A percentile compares a stretch with the other conserved stretches of the same genome.
These are phyloP conservation scores for Teinopalpus imperialis DNA, from an alignment of 2,888 invertebrate genomes.

Conservation along the genomic window DNA sequence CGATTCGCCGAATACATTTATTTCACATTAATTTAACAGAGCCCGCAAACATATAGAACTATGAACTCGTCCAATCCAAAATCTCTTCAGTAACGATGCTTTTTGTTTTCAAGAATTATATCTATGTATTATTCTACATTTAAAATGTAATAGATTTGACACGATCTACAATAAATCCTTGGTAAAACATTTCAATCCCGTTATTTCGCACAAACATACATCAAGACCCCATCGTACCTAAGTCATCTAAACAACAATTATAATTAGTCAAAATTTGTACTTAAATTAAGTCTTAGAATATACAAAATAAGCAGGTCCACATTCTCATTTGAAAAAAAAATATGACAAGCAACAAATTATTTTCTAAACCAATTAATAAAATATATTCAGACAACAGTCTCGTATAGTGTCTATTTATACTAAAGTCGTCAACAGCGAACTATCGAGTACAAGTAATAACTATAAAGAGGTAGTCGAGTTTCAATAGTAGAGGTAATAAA, in stretches of 20 bases:
- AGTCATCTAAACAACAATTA: slow-evolving; percentile 77
- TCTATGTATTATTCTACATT: slow-evolving; percentile 14
- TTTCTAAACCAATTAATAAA: slow-evolving; percentile 72
- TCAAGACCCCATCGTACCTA: slow-evolving; percentile 53
- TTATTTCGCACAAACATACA: slow-evolving; percentile 46
- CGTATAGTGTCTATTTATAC: slow-evolving; percentile 64
- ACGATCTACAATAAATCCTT: slow-evolving; percentile 59
- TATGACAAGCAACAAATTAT: slow-evolving; percentile 64
- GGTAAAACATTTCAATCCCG: slow-evolving; percentile 47
- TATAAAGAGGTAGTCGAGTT: slow-evolving; percentile 81
- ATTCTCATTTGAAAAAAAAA: slow-evolving; percentile 50
- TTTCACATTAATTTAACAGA: slow-evolving; percentile 4
- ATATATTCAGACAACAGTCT: slow-evolving; percentile 77
- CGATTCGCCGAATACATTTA: slow-evolving; percentile 4
- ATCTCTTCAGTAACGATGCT: slow-evolving; percentile 12
- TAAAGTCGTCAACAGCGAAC: slow-evolving; percentile 68
- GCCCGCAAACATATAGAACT: slow-evolving; percentile 6
- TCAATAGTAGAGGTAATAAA: slow-evolving; percentile 64
- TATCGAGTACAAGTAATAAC: slow-evolving; percentile 67
- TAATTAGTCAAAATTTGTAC: slow-evolving; percentile 80
- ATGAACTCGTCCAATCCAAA: slow-evolving; percentile 21
- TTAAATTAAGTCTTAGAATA: slow-evolving; percentile 72
- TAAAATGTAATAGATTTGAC: slow-evolving; percentile 44
- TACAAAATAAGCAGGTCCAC: slow-evolving; percentile 50
- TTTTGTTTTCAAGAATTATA: slow-evolving; percentile 15